A percentile compares a stretch with the other conserved stretches of the same genome.
phyloP scores from a whole-genome alignment of 2,113 vertebrate species.

The Colinus virginianus region DNA sequence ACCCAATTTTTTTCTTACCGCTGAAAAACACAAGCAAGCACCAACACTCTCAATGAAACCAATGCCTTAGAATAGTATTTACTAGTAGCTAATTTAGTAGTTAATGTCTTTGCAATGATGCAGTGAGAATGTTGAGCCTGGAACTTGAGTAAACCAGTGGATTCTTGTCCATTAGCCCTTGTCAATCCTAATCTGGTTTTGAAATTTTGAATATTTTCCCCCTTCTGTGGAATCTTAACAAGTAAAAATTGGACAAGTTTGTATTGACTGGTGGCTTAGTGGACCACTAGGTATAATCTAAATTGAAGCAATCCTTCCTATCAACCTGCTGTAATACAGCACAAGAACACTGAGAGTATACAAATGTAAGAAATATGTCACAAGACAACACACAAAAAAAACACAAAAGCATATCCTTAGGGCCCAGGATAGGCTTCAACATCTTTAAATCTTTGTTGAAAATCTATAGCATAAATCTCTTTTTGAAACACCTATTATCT shows the following conservation, averaged over 20 bases:
- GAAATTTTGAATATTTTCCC: neutral
- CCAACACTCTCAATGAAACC: neutral
- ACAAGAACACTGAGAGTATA: neutral
- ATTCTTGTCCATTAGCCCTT: neutral
- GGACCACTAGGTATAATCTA: neutral
- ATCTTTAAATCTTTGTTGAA: neutral
- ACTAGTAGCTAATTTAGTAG: neutral
- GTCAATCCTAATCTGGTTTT: fast-evolving
- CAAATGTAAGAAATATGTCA: neutral
- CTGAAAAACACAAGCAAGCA: neutral
- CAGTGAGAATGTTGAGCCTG: neutral
- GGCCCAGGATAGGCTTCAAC: neutral
- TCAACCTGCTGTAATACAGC: neutral
- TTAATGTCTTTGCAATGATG: neutral
- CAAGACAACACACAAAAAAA: neutral
- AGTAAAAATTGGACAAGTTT: neutral
- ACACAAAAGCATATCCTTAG: neutral
- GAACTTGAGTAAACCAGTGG: neutral
- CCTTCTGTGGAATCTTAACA: neutral
- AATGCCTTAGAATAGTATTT: neutral
- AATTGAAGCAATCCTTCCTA: slow-evolving; percentile 11
- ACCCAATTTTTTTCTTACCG: neutral
- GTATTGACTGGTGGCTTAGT: neutral
- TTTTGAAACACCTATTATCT: neutral
- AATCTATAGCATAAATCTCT: neutral